A percentile compares a stretch with the other conserved stretches of the same genome.
phyloP scores from a whole-genome alignment of 2,888 invertebrate species.

The Lycocerus yunnanus region DNA sequence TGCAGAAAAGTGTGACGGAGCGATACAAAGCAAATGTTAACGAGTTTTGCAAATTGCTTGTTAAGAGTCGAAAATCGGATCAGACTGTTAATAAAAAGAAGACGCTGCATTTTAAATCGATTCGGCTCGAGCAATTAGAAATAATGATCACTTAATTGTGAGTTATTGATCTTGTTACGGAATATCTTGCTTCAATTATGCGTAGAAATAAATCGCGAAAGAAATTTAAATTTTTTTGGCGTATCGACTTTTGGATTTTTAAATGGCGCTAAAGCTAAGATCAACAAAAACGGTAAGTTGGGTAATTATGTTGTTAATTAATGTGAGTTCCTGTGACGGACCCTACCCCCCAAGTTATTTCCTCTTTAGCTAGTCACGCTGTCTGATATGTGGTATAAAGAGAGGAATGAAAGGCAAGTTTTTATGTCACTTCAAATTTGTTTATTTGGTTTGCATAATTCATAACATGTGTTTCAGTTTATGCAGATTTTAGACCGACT shows the following conservation, averaged over 20 bases:
- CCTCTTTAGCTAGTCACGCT: slow-evolving; percentile 22
- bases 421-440: slow-evolving; percentile 35
- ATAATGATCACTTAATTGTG: slow-evolving; percentile 58
- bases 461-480: slow-evolving; percentile 31
- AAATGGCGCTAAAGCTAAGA: neutral
- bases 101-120: slow-evolving; percentile 46
- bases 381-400: slow-evolving; percentile 15
- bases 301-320: neutral
- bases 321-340: neutral
- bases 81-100: slow-evolving; percentile 46
- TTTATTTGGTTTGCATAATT: slow-evolving; percentile 35
- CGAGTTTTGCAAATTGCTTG: slow-evolving; percentile 55
- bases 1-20: slow-evolving; percentile 22
- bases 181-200: slow-evolving; percentile 52
- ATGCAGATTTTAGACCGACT: slow-evolving; percentile 32
- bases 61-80: slow-evolving; percentile 52
- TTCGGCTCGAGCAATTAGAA: slow-evolving; percentile 51
- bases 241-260: neutral
- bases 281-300: neutral
- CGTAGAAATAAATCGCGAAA: slow-evolving; percentile 27
- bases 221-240: neutral
- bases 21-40: slow-evolving; percentile 39
- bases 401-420: slow-evolving; percentile 21
- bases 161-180: slow-evolving; percentile 55
- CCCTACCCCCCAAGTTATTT: slow-evolving; percentile 1